Evolutionary conservation across 2,888 invertebrate genomes (phyloP), one percentile per base, ranked within the genome.

Genomic region (Rhamphomyia laevipes): DNA sequence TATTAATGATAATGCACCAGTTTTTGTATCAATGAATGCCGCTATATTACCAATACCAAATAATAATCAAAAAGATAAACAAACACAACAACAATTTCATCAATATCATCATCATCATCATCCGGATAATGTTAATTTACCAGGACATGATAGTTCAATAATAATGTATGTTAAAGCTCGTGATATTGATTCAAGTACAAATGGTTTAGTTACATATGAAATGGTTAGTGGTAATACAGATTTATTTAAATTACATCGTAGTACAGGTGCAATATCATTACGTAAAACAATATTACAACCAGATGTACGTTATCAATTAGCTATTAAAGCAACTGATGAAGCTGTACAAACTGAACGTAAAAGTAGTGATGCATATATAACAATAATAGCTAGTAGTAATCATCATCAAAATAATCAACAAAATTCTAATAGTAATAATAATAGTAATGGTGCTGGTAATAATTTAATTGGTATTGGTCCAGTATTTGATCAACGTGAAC

Each of bases 121-220:
- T 10, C 7, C 10, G 72, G 55, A 73, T 68, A 71, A 71, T 46
- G 51, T 57, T 47, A 57, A 52, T 35, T 50, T 56, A 1, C 68
- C 73, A 31, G 75, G 76, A 10, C 76, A 78, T 54, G 75, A 75
- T 51, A 80, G 82, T 11, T 71, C 77, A 49, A 77, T 82, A 46
- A 81, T 92, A 45, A 86, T 87, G 77, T 81, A 81, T 55, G 81
- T 93, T 12, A 73, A 80, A 53, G 95, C 95, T 4, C 77, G 82
- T 47, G 95, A 96, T 69, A 74, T 86, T 44, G 95, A 96, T 70
- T 88, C 88, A 2, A 89, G 89, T 55, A 86, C 88, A 17, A 95
- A 95, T 70, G 94, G 94, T 16, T 71, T 87, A 54, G 91, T 96
- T 18, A 90, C 91, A 2, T 94, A 94, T 66, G 91, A 91, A 68